phyloP scores from a whole-genome alignment of 2,113 vertebrate species.

The Agelaius phoeniceus region DNA sequence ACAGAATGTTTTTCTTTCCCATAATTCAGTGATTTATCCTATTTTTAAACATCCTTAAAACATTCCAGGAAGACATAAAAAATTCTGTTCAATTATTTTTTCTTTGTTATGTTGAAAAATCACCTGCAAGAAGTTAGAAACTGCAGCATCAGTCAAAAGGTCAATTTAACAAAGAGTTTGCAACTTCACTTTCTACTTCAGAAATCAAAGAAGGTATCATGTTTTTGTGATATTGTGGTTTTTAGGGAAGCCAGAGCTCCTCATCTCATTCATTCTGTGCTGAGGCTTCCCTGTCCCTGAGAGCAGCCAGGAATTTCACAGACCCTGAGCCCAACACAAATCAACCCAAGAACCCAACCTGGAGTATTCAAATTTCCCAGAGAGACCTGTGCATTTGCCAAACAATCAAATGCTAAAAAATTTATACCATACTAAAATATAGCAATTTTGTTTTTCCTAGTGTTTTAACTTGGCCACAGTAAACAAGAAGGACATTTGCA shows the following conservation, averaged over 20 bases:
- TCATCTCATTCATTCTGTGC: not conserved
- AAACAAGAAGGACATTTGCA: not conserved
- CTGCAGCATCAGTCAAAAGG: not conserved
- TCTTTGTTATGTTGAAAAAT: not conserved
- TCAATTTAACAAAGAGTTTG: not conserved
- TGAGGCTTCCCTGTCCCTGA: not conserved
- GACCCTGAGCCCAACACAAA: not conserved
- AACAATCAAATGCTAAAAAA: not conserved
- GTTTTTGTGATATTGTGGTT: not conserved
- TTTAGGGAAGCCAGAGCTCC: not conserved
- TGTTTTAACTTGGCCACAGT: not conserved
- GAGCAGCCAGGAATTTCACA: not conserved
- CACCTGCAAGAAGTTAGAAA: not conserved
- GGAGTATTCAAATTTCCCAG: not conserved
- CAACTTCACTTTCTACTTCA: not conserved
- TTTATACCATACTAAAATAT: fast-evolving
- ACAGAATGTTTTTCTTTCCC: not conserved
- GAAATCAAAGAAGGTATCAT: not conserved
- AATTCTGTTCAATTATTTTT: not conserved
- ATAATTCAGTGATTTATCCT: not conserved
- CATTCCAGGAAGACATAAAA: not conserved
- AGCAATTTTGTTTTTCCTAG: not conserved
- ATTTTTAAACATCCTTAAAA: not conserved
- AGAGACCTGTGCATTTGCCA: not conserved
- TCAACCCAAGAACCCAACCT: not conserved